Evolutionary conservation across 2,888 invertebrate genomes (phyloP), one percentile per base, ranked within the genome.

Genomic region (Heterodera filipjevi): DNA sequence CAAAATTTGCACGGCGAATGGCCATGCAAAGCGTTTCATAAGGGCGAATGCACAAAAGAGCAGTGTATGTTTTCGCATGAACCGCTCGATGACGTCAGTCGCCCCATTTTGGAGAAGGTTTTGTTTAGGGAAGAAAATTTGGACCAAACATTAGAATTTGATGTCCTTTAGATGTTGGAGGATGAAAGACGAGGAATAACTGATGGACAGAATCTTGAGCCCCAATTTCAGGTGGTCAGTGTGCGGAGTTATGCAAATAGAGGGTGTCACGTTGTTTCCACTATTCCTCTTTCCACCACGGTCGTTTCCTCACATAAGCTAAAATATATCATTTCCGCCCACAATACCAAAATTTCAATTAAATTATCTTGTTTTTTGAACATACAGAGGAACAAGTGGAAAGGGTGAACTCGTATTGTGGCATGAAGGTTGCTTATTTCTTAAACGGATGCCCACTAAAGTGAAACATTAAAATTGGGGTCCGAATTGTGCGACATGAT

Each of bases 1-100:
- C 46, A 86, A 82, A 80, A 84, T 72, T 84, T 89, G 76, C 89
- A 89, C 81, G 89, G 89, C 49, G 89, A 89, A 64, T 89, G 82
- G 77, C 89, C 89, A 44, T 87, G 87, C 81, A 85, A 85, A 72
- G 84, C 82, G 14, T 88, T 84, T 80, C 87, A 89, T 81, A 86
- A 85, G 74, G 87, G 87, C 46, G 83, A 85, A 59, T 89, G 87
- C 76, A 73, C 78, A n/a, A 83, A 83, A 19, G 86, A 88, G 30
- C 85, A 83, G 30, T 89, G 89, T 78, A 75, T 33, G 32, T 64
- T 75, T 78, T 89, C 88, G 32, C 89, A 89, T 79, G 82, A 83
- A 71, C 86, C 87, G 14, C 81, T 89, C 33, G 86, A 85, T 66
- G 89, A 89, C 22, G 86, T 84, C 78, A 88, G 89, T 2, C 79